phyloP scores from a whole-genome alignment of 2,113 vertebrate species.

The Procavia capensis region DNA sequence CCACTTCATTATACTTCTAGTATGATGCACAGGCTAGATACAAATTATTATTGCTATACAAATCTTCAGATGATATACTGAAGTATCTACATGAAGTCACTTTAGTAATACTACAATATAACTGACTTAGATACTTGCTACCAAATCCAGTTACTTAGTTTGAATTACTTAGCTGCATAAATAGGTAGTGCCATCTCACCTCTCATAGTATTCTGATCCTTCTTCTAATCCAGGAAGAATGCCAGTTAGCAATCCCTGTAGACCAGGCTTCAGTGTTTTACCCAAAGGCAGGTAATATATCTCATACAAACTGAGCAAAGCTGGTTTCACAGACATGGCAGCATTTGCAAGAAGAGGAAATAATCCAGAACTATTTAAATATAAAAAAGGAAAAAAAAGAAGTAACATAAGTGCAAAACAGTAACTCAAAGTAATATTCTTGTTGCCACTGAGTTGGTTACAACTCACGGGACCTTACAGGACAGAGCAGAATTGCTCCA shows the following conservation, averaged over 20 bases:
- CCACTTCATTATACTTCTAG: not conserved
- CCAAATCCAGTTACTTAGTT: not conserved
- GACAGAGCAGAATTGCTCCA: no score
- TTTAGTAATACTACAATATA: conserved; percentile 44
- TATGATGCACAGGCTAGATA: not conserved
- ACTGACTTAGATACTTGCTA: not conserved
- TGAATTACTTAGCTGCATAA: not conserved
- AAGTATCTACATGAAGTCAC: not conserved
- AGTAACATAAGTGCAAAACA: conserved; percentile 11
- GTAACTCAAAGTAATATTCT: not conserved
- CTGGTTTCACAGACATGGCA: conserved; percentile 99
- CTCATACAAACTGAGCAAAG: conserved; percentile 96
- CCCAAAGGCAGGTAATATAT: conserved; percentile 98
- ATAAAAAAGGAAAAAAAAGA: not conserved
- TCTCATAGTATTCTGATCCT: conserved; percentile 98
- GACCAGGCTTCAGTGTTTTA: conserved; percentile 97
- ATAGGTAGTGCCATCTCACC: conserved; percentile 86
- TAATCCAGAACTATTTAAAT: conserved; percentile 93
- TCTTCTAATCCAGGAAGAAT: conserved; percentile 98
- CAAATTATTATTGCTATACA: conserved; percentile 18
- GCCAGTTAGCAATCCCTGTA: conserved; percentile 97
- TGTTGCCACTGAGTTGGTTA: no score
- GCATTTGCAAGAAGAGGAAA: conserved; percentile 99
- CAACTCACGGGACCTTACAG: no score
- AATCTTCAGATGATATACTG: conserved; percentile 2